Conservation (phyloP, 2,888 invertebrate genomes). For the Anticlea derivata region DNA sequence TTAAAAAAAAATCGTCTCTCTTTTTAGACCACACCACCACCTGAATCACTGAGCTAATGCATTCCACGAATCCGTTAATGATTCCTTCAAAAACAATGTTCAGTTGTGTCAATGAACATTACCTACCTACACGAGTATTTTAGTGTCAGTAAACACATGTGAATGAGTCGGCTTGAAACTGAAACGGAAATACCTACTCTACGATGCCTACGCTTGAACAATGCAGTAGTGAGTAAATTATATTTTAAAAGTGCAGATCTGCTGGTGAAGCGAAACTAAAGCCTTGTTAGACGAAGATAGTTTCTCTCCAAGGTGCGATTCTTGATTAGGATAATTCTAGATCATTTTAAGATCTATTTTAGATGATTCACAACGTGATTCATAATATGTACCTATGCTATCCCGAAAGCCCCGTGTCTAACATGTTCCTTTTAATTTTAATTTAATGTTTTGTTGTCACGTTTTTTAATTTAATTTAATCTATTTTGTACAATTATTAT, state of each 20-base stretch:
- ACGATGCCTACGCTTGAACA: neutral
- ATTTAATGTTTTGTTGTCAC: too few species aligned
- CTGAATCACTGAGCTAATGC: slow-evolving; percentile 8
- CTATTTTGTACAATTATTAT: too few species aligned
- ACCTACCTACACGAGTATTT: slow-evolving; percentile 4
- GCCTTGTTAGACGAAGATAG: too few species aligned
- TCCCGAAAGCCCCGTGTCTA: too few species aligned
- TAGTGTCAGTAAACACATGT: slow-evolving; percentile 9
- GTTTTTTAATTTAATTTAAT: too few species aligned
- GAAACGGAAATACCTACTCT: slow-evolving; percentile 5
- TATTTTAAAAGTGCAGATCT: slow-evolving; percentile 10
- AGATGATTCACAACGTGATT: too few species aligned
- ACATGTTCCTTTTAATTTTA: too few species aligned
- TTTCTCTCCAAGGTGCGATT: too few species aligned
- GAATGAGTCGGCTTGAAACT: slow-evolving; percentile 19
- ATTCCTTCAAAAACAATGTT: slow-evolving; percentile 17
- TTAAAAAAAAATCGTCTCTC: neutral
- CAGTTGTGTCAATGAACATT: slow-evolving; percentile 22
- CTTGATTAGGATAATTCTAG: too few species aligned
- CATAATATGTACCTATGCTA: too few species aligned
- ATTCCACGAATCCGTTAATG: slow-evolving; percentile 18
- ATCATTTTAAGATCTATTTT: too few species aligned
- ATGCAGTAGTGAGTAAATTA: slow-evolving; percentile 7
- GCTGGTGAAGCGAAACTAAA: slow-evolving; percentile 4
- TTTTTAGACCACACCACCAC: neutral